These are phyloP conservation scores for Cetoscarus ocellatus DNA, from an alignment of 2,797 vertebrate species.

Conservation along the genomic window DNA sequence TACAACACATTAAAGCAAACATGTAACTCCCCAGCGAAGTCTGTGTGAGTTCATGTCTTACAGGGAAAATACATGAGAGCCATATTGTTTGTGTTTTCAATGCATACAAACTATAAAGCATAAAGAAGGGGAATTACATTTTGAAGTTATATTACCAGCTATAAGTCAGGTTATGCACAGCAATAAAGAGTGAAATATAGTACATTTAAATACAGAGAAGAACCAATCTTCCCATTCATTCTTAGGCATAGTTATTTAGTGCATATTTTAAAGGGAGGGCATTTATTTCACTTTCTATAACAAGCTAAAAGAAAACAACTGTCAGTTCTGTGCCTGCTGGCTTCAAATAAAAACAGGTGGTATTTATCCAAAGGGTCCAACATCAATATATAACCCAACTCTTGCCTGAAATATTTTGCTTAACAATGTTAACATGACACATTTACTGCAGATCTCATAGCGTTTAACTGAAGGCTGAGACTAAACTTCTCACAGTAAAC, in stretches of 20 bases:
- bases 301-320: constrained; percentile 21
- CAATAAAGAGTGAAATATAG: constrained; percentile 40
- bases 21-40: constrained; percentile 62
- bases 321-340: constrained; percentile 18
- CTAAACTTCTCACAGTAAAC: constrained; percentile 36
- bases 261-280: constrained; percentile 5
- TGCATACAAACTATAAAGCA: constrained; percentile 51
- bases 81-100: constrained; percentile 53
- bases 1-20: constrained; percentile 60
- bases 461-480: constrained; percentile 29
- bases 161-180: constrained; percentile 20
- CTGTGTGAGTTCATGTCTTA: constrained; percentile 62
- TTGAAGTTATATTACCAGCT: constrained; percentile 19
- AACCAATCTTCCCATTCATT: constrained; percentile 6
- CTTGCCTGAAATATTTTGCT: constrained; percentile 16
- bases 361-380: constrained; percentile 27
- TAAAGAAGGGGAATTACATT: constrained; percentile 30
- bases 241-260: constrained; percentile 7
- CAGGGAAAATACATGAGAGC: constrained; percentile 40
- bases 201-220: constrained; percentile 29
- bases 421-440: constrained; percentile 13
- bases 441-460: constrained; percentile 7
- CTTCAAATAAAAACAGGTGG: constrained; percentile 12
- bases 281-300: constrained; percentile 35
- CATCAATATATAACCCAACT: constrained; percentile 10